These are phyloP conservation scores for Mormyrops attenuatus DNA, from an alignment of 2,797 vertebrate genomes.

Conservation along the genomic window DNA sequence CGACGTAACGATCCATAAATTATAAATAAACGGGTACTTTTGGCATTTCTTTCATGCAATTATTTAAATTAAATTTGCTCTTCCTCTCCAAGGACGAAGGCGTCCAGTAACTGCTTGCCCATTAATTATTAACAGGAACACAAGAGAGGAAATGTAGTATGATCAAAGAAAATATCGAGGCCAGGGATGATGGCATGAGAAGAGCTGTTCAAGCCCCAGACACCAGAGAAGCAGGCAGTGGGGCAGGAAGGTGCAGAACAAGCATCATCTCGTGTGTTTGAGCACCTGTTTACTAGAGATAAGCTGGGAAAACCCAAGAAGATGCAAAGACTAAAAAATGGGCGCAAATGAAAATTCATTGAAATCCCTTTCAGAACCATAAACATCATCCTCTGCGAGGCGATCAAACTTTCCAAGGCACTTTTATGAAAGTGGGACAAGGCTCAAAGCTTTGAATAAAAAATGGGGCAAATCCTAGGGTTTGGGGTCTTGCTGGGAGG, in stretches of 20 bases:
- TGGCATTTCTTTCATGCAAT: conserved; percentile 50
- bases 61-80: conserved; percentile 43
- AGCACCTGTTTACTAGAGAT: background rate
- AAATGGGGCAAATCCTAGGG: background rate
- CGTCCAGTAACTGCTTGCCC: conserved; percentile 38
- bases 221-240: background rate
- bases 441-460: conserved; percentile 46
- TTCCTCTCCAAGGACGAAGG: conserved; percentile 34
- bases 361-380: conserved; percentile 52
- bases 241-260: background rate
- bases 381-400: conserved; percentile 51
- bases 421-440: conserved; percentile 43
- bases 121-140: conserved; percentile 53
- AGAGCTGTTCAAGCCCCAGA: background rate
- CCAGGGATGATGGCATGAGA: conserved; percentile 13
- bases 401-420: conserved; percentile 48
- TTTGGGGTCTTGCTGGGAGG: background rate
- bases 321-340: background rate
- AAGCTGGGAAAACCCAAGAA: background rate
- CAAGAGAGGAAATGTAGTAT: conserved; percentile 17
- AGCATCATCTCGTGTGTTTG: conserved; percentile 35
- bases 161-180: conserved; percentile 33
- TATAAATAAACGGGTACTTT: conserved; percentile 58
- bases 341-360: conserved; percentile 47
- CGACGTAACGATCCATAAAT: conserved; percentile 57